Conservation (phyloP, 1,140 invertebrate genomes). For the Piezodorus guildinii region DNA sequence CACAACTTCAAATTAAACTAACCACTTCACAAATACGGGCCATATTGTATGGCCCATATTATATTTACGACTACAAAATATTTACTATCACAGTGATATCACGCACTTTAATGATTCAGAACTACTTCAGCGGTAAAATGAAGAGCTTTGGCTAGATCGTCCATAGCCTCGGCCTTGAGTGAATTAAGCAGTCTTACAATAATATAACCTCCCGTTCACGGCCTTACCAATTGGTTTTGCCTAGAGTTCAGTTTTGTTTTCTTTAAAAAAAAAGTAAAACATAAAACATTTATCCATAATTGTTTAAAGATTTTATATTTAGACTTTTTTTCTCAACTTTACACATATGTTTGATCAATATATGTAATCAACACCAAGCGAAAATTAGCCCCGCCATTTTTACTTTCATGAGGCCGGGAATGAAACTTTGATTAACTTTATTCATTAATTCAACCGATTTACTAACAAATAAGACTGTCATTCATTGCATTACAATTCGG, state of each 20-base stretch:
- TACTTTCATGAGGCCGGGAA: not conserved
- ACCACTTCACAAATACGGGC: slow-evolving; percentile 20
- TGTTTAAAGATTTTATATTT: no score
- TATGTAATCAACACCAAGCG: no score
- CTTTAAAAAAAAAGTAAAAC: no score
- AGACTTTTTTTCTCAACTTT: no score
- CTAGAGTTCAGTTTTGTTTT: no score
- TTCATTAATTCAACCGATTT: no score
- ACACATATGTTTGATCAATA: no score
- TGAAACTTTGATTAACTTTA: no score
- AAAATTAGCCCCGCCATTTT: slow-evolving; percentile 8
- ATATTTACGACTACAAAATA: not conserved
- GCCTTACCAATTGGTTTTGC: not conserved
- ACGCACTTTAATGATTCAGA: not conserved
- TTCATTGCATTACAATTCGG: no score
- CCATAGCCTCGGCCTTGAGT: slow-evolving; percentile 25
- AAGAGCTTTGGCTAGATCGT: slow-evolving; percentile 15
- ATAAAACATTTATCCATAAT: no score
- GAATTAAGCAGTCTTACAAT: slow-evolving; percentile 22
- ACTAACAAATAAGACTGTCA: no score
- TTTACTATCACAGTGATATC: slow-evolving; percentile 3
- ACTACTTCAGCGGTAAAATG: slow-evolving; percentile 12
- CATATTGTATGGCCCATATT: slow-evolving; percentile 19
- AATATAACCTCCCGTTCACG: slow-evolving; percentile 25
- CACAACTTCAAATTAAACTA: slow-evolving; percentile 18